Base-by-base conservation (phyloP, 2,888 invertebrate species). In the Pseudococcus longispinus region DNA sequence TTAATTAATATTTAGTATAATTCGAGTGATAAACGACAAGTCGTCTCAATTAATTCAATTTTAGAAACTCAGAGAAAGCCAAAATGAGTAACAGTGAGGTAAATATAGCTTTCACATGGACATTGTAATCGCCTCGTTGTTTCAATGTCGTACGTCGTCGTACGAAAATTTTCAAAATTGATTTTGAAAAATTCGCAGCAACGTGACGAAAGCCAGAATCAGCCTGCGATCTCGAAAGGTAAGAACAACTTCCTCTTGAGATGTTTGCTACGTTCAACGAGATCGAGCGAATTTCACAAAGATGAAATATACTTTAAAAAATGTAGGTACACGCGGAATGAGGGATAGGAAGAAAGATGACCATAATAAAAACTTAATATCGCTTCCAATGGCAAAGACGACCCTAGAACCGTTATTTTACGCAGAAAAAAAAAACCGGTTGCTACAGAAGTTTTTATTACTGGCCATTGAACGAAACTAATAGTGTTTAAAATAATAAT, bases 361-460 rank as follows among this genome's bases (percentile, higher is more conserved):
- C 74, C 74, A 74, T 74, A 80, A 80, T 70, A 51, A 32, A 84
- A 55, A 55, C 29, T 51, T 29, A 32, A 84, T 83, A 83, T 60
- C n/a, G 26, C 32, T 55, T 60, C 32, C 26, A 51, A 29, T 83
- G 51, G 29, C 60, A 37, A 37, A 84, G 46, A 84, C 60, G 84
- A 84, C 60, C 37, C 84, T 84, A 32, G 55, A 84, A 84, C 84
- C 84, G 84, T 84, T 84, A 84, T 84, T 70, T 42, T 80, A 80
- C 77, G 32, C 77, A 42, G 77, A 42, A 80, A 80, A 74, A n/a
- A 60, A 74, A 80, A 80, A 80, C 77, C 77, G 77, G 77, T 80
- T 42, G 29, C 77, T 20, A 2, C 20, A 42, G 26, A 80, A 80
- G 77, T 80, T 80, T 80, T 80, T 80, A 80, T 80, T 80, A 80